Base-by-base conservation (phyloP, 2,113 vertebrate species). In the Laticauda colubrina region DNA sequence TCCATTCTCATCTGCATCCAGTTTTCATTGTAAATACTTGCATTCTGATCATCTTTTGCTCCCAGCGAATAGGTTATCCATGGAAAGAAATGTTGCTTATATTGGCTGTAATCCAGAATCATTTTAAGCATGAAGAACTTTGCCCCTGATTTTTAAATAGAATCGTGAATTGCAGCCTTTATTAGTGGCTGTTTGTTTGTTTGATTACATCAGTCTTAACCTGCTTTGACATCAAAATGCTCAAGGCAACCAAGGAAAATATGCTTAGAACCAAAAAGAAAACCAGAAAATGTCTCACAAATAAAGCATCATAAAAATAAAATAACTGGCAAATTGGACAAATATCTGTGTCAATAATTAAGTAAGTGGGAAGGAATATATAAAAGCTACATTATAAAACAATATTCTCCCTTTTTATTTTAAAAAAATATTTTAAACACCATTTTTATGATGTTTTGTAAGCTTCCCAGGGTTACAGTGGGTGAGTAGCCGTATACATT, bases 41-140 rank as follows among this genome's bases (percentile, higher is more conserved):
- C 14, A 87, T 34, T 39, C 5, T 81, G 55, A 61, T 92, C 91
- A 81, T 92, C 43, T 92, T 89, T 64, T 56, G 51, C 87, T 92
- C 51, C 51, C 91, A 75, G 91, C 51, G 56, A 89, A 92, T n/a
- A 89, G 61, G 87, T 29, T 88, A 53, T 45, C 51, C 87, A 56
- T 45, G 87, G 34, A 56, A 81, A 92, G n/a, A 69, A 56, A 56
- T 7, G 61, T 5, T 55, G 51, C 61, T 75, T 54, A 51, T 21
- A 39, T 69, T 88, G 56, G 85, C 11, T 39, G 12, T 23, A 34
- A 15, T 69, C 85, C 86, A 92, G 91, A 18, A 34, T 7, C 43
- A 26, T 92, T 91, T 51, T 45, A 88, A 92, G 45, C 59, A 54
- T 3, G 4, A 29, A 21, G 6, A 24, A 21, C 55, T 54, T 92